Evolutionary conservation across 2,888 invertebrate species (phyloP), one percentile per base, ranked within the genome.

Genomic region (Temnothorax unifasciatus): DNA sequence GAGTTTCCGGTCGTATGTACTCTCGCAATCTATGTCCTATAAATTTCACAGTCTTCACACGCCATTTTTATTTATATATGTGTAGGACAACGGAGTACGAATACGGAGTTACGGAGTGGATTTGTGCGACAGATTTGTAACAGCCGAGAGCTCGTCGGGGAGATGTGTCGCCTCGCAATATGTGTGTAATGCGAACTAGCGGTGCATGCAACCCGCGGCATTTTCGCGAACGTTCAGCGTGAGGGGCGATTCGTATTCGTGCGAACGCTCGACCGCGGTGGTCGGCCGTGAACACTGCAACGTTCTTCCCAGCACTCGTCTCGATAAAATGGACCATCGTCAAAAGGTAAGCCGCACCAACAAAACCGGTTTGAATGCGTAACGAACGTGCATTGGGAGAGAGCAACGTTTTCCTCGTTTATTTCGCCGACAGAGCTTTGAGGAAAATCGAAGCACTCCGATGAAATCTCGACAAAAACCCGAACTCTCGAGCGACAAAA

Each of bases 321-420:
- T 85, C 82, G 86, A 90, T 91, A 93, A 92, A 86, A 93, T 93
- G 93, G 93, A 93, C 92, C 93, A 93, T 92, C 93, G 93, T 84
- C 92, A 92, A 90, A 93, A 93, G 88, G 93, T 92, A 82, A 90
- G 87, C 15, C 4, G n/a, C 61, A 21, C 18, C 41, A 21, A 18
- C 9, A 29, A 52, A 44, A 59, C 25, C 59, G 9, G 6, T 44
- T 54, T 11, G 18, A 38, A 21, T 11, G 5, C 6, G 1, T 9
- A 61, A 61, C 2, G 8, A 59, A 41, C 18, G 13, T 9, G 15
- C 3, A 54, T 57, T n/a, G 9, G 18, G 4, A 2, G 21, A 47
- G 3, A 47, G 9, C 5, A 15, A 9, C 21, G 11, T 8, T 25
- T 6, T 25, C 2, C 11, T 29, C 2, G 0, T 13, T 44, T 18